Evolutionary conservation across 1,140 invertebrate genomes (phyloP).

Genomic region (Glomeris maerens): DNA sequence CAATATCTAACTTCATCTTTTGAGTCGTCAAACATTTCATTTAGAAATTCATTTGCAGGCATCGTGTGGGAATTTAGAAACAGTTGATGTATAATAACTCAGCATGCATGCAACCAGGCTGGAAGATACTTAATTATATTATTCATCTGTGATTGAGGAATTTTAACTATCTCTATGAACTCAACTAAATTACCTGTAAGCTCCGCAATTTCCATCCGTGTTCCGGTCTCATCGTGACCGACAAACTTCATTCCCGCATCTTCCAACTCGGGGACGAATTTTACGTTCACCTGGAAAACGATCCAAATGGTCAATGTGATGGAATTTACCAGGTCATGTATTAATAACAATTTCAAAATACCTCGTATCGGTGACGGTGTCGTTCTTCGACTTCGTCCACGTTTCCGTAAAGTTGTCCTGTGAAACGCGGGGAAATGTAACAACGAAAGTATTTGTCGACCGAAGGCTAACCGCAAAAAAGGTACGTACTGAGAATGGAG

Average conservation of each 20-base stretch:
- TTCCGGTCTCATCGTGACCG: conserved; percentile 55
- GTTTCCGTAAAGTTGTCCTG: conserved; percentile 71
- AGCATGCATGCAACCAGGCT: not conserved
- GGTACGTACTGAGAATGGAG: conserved; percentile 53
- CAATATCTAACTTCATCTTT: too few species aligned
- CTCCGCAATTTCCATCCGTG: conserved; percentile 72
- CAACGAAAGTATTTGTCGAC: not conserved
- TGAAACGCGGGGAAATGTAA: conserved; percentile 22
- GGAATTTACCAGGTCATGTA: not conserved
- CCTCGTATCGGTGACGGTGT: conserved; percentile 76
- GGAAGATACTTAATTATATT: too few species aligned
- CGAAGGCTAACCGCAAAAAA: not conserved
- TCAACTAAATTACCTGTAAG: conserved; percentile 29
- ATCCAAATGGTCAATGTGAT: conserved; percentile 1
- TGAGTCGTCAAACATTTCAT: conserved; percentile 9
- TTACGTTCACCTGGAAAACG: conserved; percentile 65
- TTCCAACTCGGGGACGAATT: conserved; percentile 63
- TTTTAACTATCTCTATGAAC: too few species aligned
- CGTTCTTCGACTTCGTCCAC: conserved; percentile 74
- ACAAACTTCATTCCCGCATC: conserved; percentile 78
- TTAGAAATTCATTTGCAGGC: too few species aligned
- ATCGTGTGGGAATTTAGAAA: too few species aligned
- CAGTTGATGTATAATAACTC: too few species aligned
- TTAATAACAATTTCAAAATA: conserved; percentile 15
- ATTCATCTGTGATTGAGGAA: too few species aligned